Conservation (phyloP, 2,113 vertebrate genomes). For the Aramus guarauna region DNA sequence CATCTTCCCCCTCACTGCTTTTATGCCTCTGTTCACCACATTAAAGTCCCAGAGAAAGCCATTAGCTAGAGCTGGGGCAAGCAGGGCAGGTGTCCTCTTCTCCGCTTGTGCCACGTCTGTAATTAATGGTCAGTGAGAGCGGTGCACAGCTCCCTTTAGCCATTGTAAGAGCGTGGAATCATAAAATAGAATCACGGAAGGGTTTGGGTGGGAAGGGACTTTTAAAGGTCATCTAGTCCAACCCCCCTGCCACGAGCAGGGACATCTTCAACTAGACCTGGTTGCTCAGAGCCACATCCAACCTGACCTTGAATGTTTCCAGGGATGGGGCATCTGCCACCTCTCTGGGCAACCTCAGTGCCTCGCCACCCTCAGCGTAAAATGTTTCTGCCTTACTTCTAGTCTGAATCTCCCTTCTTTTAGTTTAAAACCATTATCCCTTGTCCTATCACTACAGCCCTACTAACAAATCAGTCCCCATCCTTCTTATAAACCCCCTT, state of each 20-base stretch:
- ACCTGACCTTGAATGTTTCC: rapidly evolving
- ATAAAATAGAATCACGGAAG: background rate
- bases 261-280: rapidly evolving
- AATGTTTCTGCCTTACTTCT: background rate
- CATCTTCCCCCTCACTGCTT: background rate
- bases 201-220: background rate
- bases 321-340: background rate
- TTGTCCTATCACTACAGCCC: background rate
- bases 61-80: background rate
- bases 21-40: background rate
- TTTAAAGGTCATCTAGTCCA: rapidly evolving
- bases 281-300: background rate
- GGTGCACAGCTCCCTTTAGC: background rate
- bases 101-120: background rate
- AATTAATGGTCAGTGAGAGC: background rate
- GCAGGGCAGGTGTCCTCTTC: background rate
- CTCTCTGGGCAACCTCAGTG: background rate
- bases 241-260: background rate
- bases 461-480: too few species aligned
- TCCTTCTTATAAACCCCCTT: background rate
- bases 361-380: rapidly evolving
- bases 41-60: background rate
- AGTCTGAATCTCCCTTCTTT: background rate
- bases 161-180: background rate
- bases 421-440: background rate